Conservation (phyloP, 2,888 invertebrate species). For the Tortrix viridana region DNA sequence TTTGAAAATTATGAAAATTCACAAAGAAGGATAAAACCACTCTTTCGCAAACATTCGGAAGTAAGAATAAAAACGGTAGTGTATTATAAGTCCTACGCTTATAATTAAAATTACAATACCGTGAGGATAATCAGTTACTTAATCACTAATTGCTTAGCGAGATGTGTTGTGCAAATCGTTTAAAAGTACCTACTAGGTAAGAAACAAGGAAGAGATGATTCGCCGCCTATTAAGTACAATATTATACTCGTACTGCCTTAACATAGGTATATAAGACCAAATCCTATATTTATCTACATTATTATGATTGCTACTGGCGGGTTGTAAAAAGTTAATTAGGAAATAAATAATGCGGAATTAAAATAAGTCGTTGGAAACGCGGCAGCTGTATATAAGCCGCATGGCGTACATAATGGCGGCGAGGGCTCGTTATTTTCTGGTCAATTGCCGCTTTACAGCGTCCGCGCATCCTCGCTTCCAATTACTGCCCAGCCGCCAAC, state of each 20-base stretch:
- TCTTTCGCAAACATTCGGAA: no score
- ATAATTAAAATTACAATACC: no score
- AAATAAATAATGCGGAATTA: constrained; percentile 57
- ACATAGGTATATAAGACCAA: not conserved
- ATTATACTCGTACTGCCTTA: no score
- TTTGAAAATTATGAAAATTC: no score
- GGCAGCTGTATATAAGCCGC: constrained; percentile 73
- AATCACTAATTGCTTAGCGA: no score
- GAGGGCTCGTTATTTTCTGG: constrained; percentile 83
- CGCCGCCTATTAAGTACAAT: no score
- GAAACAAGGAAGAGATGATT: not conserved
- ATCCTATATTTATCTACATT: constrained; percentile 15
- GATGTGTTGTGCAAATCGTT: no score
- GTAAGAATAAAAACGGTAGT: no score
- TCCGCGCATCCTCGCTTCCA: constrained; percentile 83
- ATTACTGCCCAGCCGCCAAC: constrained; percentile 81
- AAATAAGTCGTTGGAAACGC: constrained; percentile 64
- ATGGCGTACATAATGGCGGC: constrained; percentile 61
- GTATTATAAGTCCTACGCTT: no score
- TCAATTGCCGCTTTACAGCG: constrained; percentile 83
- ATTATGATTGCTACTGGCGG: constrained; percentile 32
- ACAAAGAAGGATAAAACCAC: no score
- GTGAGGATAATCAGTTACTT: no score
- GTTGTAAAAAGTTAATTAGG: constrained; percentile 36
- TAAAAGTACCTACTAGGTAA: no score